phyloP scores from a whole-genome alignment of 2,888 invertebrate species.

The Diloba caeruleocephala region DNA sequence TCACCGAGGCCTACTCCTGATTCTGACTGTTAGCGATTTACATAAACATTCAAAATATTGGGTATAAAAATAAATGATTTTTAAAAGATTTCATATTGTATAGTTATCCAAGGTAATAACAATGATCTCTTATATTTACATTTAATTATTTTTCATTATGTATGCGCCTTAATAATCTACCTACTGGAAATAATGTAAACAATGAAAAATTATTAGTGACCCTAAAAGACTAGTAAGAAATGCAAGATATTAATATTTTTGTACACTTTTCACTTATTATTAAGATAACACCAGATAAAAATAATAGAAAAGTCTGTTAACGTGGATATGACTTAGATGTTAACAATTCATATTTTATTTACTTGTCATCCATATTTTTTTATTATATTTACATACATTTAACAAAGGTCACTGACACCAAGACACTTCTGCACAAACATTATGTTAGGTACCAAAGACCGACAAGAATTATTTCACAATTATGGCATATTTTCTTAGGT shows the following conservation, averaged over 20 bases:
- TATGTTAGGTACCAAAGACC: constrained; percentile 35
- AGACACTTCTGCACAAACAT: constrained; percentile 52
- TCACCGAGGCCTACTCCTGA: constrained; percentile 64
- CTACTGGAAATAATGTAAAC: constrained; percentile 66
- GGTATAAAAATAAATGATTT: constrained; percentile 86
- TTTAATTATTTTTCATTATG: constrained; percentile 57
- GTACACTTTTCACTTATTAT: constrained; percentile 86
- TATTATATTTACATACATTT: constrained; percentile 65
- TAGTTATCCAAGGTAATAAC: constrained; percentile 70
- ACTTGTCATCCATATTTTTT: constrained; percentile 57
- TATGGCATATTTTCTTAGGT: constrained; percentile 56
- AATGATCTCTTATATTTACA: constrained; percentile 70
- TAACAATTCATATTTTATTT: constrained; percentile 74
- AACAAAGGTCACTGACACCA: constrained; percentile 60
- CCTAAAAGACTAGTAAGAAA: constrained; percentile 88
- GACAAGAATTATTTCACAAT: constrained; percentile 50
- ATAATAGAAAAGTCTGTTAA: constrained; percentile 81
- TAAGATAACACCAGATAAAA: constrained; percentile 87
- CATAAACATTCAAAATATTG: constrained; percentile 82
- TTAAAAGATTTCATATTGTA: constrained; percentile 70
- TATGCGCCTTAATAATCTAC: constrained; percentile 62
- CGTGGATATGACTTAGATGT: constrained; percentile 86
- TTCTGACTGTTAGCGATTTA: constrained; percentile 60
- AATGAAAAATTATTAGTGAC: constrained; percentile 75
- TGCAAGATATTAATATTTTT: constrained; percentile 84